Evolutionary conservation across 2,797 vertebrate species (phyloP).

Genomic region (Peromyscus melanophrys): DNA sequence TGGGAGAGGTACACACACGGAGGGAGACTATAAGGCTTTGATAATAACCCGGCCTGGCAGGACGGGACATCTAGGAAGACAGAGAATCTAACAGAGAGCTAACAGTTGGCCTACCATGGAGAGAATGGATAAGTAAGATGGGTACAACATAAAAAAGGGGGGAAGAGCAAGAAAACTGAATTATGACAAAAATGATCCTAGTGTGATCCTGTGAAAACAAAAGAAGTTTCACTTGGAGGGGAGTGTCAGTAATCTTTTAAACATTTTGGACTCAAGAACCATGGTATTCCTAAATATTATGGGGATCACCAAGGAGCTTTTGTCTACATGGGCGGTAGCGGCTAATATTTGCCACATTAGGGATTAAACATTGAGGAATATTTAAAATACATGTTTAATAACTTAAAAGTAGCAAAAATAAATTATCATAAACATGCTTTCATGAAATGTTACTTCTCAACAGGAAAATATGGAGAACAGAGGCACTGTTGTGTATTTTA

Average conservation of each 20-base stretch:
- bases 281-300: neutral
- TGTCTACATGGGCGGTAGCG: neutral
- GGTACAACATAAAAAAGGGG: neutral
- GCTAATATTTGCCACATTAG: neutral
- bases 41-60: neutral
- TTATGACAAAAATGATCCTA: conserved; percentile 19
- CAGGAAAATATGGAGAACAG: neutral
- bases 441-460: conserved; percentile 31
- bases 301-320: neutral
- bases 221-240: neutral
- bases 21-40: neutral
- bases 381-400: neutral
- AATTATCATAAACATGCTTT: conserved; percentile 2
- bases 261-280: neutral
- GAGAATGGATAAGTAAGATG: neutral
- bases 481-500: conserved; percentile 16
- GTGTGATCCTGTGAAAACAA: neutral
- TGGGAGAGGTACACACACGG: neutral
- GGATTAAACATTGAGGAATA: conserved; percentile 24
- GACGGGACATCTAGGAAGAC: neutral
- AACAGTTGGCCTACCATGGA: neutral
- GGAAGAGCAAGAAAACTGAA: neutral
- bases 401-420: conserved; percentile 35
- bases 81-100: neutral
- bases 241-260: neutral